These are phyloP conservation scores for Desmodus rotundus DNA, from an alignment of 2,113 vertebrate genomes.

Conservation along the genomic window DNA sequence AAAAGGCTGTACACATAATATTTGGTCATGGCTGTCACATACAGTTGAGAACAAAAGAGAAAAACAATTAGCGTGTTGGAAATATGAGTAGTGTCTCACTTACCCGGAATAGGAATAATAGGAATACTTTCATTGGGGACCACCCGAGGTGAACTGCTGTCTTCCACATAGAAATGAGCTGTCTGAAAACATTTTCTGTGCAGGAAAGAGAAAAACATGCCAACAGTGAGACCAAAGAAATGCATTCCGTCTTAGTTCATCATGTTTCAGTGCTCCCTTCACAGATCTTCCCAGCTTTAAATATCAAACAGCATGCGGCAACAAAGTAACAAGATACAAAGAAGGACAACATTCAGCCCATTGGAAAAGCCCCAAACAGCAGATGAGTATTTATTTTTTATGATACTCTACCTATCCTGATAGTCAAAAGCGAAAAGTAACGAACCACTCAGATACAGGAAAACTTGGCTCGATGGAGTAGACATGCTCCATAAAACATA, in stretches of 20 bases:
- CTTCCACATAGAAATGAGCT: constrained; percentile 98
- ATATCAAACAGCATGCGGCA: neutral
- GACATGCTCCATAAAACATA: neutral
- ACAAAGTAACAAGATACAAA: constrained; percentile 6
- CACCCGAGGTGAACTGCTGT: constrained; percentile 95
- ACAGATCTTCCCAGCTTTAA: constrained; percentile 23
- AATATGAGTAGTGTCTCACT: constrained; percentile 60
- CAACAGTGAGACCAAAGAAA: constrained; percentile 45
- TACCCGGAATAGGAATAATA: constrained; percentile 96
- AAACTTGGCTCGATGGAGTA: neutral
- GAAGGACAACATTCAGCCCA: neutral
- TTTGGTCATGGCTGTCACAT: constrained; percentile 39
- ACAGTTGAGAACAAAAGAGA: constrained; percentile 43
- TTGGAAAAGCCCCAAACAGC: neutral
- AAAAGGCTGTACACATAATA: constrained; percentile 44
- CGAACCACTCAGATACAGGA: neutral
- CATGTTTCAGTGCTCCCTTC: constrained; percentile 6
- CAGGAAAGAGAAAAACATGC: constrained; percentile 57
- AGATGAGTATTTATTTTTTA: neutral
- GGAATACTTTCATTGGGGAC: constrained; percentile 97
- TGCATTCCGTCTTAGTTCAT: constrained; percentile 3
- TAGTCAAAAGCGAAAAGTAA: neutral
- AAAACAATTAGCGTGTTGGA: neutral
- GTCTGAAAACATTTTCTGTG: constrained; percentile 98
- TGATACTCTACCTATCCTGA: neutral